Percentiles rank a stretch among this genome's conserved stretches.
Conservation (phyloP, 2,113 vertebrate genomes). For the Corythornis cristatus region DNA sequence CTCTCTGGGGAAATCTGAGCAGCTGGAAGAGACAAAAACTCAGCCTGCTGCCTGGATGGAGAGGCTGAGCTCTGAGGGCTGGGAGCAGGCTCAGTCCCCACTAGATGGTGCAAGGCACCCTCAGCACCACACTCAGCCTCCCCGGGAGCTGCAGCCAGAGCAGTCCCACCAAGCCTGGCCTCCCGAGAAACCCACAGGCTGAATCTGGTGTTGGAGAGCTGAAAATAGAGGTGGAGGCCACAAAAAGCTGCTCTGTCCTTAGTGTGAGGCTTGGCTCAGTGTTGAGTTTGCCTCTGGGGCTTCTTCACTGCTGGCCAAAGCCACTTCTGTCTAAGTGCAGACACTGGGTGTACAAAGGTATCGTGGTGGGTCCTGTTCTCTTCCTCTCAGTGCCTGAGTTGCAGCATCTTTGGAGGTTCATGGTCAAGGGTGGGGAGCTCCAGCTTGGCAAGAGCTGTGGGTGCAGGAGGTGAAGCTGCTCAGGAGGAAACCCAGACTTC, state of each 20-base stretch:
- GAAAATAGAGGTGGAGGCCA: background rate
- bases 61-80: background rate
- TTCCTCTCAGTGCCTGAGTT: background rate
- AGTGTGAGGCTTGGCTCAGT: background rate
- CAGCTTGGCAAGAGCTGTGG: background rate
- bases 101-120: conserved; percentile 32
- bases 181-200: background rate
- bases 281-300: background rate
- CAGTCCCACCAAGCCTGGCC: background rate
- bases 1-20: background rate
- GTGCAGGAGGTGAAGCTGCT: background rate
- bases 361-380: accelerated
- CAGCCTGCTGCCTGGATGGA: background rate
- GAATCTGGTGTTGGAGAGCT: accelerated
- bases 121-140: background rate
- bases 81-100: background rate
- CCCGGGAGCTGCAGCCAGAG: background rate
- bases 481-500: background rate
- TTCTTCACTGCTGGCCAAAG: background rate
- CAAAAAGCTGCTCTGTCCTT: background rate
- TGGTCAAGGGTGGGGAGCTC: no score
- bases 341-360: accelerated
- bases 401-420: no score
- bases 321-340: background rate
- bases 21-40: background rate